A percentile compares a stretch with the other conserved stretches of the same genome.
phyloP scores from a whole-genome alignment of 2,888 invertebrate genomes.

The Cephonodes hylas region DNA sequence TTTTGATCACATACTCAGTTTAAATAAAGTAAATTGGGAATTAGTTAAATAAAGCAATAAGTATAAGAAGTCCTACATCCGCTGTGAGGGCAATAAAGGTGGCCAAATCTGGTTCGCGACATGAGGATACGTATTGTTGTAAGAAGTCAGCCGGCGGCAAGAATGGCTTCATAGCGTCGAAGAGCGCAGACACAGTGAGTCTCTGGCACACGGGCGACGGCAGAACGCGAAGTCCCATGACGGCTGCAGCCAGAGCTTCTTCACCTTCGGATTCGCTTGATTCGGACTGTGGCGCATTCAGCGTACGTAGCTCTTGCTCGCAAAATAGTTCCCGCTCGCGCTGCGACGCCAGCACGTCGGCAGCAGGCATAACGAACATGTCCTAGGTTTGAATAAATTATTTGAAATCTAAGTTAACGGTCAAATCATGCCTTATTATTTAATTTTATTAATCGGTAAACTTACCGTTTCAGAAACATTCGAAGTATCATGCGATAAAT shows the following conservation, averaged over 20 bases:
- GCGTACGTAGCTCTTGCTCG: slow-evolving; percentile 32
- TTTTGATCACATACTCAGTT: too few relatives aligned
- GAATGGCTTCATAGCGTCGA: slow-evolving; percentile 11
- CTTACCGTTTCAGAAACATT: not conserved
- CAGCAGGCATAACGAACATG: slow-evolving; percentile 42
- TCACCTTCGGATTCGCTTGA: slow-evolving; percentile 28
- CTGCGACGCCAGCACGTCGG: slow-evolving; percentile 32
- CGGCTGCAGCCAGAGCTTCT: slow-evolving; percentile 36
- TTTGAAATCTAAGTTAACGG: slow-evolving; percentile 19
- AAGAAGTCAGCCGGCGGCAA: not conserved
- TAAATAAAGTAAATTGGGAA: too few relatives aligned
- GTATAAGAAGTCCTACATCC: not conserved
- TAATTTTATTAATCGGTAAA: too few relatives aligned
- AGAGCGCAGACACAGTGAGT: slow-evolving; percentile 14
- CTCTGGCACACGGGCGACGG: not conserved
- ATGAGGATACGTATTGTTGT: slow-evolving; percentile 8
- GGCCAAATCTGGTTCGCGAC: slow-evolving; percentile 10
- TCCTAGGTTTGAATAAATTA: slow-evolving; percentile 29
- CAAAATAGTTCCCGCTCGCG: slow-evolving; percentile 40
- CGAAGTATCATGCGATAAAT: slow-evolving; percentile 20
- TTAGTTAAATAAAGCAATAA: too few relatives aligned
- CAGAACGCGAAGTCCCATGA: slow-evolving; percentile 27
- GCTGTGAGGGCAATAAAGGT: slow-evolving; percentile 9
- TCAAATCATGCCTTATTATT: too few relatives aligned
- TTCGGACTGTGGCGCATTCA: slow-evolving; percentile 28